phyloP scores from a whole-genome alignment of 2,888 invertebrate genomes.

The Chymomyza amoena region DNA sequence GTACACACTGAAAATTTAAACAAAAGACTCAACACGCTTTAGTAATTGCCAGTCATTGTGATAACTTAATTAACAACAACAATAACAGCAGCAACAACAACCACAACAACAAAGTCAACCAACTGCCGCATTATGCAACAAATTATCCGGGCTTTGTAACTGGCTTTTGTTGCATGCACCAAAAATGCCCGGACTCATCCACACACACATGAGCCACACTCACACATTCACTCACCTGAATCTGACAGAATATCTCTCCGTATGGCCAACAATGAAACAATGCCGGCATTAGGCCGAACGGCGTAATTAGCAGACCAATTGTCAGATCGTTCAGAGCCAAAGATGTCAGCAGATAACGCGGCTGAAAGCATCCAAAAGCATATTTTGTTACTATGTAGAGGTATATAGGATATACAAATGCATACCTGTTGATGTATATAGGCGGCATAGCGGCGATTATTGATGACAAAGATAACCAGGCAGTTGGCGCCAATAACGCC shows the following conservation, averaged over 20 bases:
- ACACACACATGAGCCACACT: not conserved
- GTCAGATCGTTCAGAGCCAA: conserved; percentile 92
- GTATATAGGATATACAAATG: conserved; percentile 5
- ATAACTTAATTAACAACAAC: conserved; percentile 29
- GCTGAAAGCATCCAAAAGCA: conserved; percentile 80
- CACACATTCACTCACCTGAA: conserved; percentile 84
- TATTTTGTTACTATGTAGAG: no score
- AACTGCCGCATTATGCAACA: conserved; percentile 8
- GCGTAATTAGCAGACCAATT: conserved; percentile 91
- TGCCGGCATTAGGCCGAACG: conserved; percentile 90
- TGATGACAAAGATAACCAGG: conserved; percentile 89
- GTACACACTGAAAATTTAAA: not conserved
- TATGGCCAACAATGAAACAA: conserved; percentile 94
- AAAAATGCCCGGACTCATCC: not conserved
- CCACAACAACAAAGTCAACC: conserved; percentile 3
- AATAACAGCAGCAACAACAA: not conserved
- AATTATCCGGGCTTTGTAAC: conserved; percentile 16
- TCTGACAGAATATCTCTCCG: conserved; percentile 93
- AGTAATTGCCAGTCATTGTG: conserved; percentile 20
- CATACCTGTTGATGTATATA: conserved; percentile 92
- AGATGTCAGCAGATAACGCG: conserved; percentile 91
- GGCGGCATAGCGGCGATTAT: conserved; percentile 89
- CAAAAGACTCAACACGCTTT: conserved; percentile 1
- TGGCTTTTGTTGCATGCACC: not conserved
- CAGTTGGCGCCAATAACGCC: conserved; percentile 90